These are phyloP conservation scores for Aradophagus sp. DNA, from an alignment of 1,140 invertebrate genomes.

Conservation along the genomic window DNA sequence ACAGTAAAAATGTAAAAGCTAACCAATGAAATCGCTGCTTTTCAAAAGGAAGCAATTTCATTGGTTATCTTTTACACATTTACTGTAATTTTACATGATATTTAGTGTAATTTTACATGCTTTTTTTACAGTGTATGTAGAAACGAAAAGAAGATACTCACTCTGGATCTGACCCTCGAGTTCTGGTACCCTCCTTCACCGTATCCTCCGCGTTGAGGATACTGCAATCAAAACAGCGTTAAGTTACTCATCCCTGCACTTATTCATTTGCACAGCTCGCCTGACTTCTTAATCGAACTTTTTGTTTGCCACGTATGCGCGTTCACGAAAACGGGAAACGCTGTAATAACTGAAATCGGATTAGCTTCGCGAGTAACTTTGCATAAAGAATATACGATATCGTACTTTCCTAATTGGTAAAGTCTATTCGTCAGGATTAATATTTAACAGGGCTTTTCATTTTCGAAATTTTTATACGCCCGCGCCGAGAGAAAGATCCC, in stretches of 20 bases:
- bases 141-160: constrained; percentile 66
- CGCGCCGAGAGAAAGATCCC: neutral
- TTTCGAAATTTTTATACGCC: no score
- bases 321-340: neutral
- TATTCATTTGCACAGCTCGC: neutral
- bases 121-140: no score
- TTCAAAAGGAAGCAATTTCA: no score
- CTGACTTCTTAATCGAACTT: neutral
- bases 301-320: neutral
- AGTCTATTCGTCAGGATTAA: constrained; percentile 14
- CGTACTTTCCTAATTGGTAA: constrained; percentile 19
- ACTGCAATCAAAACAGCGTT: constrained; percentile 64
- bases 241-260: constrained; percentile 4
- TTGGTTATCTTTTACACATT: no score
- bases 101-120: no score
- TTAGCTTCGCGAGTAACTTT: constrained; percentile 13
- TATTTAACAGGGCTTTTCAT: constrained; percentile 19
- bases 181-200: constrained; percentile 72
- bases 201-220: constrained; percentile 73
- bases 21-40: no score
- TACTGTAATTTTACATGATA: no score
- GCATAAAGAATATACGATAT: constrained; percentile 16
- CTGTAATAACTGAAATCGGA: constrained; percentile 17
- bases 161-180: constrained; percentile 72
- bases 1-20: no score